Percentiles rank a stretch among this genome's conserved stretches.
Evolutionary conservation across 1,140 invertebrate species (phyloP).

Genomic region (Battus philenor): DNA sequence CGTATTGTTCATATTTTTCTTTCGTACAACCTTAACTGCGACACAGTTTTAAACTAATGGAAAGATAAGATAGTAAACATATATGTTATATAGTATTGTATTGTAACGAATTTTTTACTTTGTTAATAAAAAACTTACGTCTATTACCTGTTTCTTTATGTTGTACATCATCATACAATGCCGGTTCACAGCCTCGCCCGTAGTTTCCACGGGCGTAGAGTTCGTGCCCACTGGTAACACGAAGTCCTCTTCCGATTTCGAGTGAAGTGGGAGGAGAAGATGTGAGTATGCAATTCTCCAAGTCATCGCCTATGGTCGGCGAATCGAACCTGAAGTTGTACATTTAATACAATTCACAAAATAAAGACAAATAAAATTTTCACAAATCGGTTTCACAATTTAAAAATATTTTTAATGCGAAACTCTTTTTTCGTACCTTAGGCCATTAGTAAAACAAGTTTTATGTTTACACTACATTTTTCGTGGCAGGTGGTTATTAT

Average conservation of each 20-base stretch:
- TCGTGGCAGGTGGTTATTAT: too few relatives aligned
- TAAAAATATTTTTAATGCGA: too few relatives aligned
- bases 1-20: too few relatives aligned
- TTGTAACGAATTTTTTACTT: too few relatives aligned
- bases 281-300: constrained; percentile 84
- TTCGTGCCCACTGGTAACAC: constrained; percentile 80
- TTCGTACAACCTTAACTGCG: too few relatives aligned
- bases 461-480: too few relatives aligned
- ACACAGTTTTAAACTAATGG: too few relatives aligned
- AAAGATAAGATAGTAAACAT: too few relatives aligned
- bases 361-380: neutral
- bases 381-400: too few relatives aligned
- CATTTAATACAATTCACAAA: neutral
- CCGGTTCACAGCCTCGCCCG: constrained; percentile 84
- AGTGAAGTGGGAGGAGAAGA: constrained; percentile 81
- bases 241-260: constrained; percentile 78
- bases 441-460: too few relatives aligned
- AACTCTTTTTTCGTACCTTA: too few relatives aligned
- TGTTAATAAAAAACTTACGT: neutral
- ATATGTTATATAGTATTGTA: too few relatives aligned
- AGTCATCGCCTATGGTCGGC: constrained; percentile 77
- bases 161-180: constrained; percentile 46
- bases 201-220: constrained; percentile 87
- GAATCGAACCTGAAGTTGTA: constrained; percentile 78
- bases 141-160: constrained; percentile 63